phyloP scores from a whole-genome alignment of 2,888 invertebrate genomes.

The Asteroscopus sphinx region DNA sequence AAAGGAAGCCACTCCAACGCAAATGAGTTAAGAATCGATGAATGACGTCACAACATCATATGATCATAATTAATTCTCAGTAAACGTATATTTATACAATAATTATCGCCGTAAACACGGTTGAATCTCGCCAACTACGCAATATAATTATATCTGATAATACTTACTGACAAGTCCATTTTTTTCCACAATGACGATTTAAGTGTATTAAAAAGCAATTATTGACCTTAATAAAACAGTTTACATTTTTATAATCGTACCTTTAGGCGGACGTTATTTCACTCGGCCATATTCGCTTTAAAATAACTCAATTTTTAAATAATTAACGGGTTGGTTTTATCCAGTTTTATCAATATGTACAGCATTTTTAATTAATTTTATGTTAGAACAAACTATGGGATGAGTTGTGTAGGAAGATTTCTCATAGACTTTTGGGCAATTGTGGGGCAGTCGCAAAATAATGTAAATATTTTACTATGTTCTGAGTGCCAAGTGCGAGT shows the following conservation, averaged over 20 bases:
- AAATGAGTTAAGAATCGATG: constrained; percentile 14
- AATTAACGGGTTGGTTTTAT: constrained; percentile 41
- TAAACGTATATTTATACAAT: constrained; percentile 39
- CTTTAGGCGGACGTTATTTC: constrained; percentile 61
- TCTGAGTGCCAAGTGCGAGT: too few species aligned
- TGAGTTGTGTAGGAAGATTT: too few species aligned
- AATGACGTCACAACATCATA: constrained; percentile 32
- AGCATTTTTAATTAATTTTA: too few species aligned
- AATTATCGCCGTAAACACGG: constrained; percentile 51
- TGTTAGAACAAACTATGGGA: too few species aligned
- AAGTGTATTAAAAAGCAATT: constrained; percentile 79
- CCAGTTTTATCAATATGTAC: too few species aligned
- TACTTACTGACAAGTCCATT: constrained; percentile 56
- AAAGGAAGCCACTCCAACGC: constrained; percentile 23
- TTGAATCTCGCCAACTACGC: constrained; percentile 40
- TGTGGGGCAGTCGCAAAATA: too few species aligned
- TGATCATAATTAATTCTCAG: constrained; percentile 41
- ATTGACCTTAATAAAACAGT: constrained; percentile 75
- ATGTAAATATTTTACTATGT: too few species aligned
- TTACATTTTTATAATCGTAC: constrained; percentile 68
- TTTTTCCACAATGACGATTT: constrained; percentile 61
- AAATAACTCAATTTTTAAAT: constrained; percentile 52
- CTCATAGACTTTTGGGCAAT: too few species aligned
- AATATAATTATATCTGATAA: constrained; percentile 54
- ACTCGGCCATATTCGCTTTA: constrained; percentile 53